phyloP scores from a whole-genome alignment of 2,113 vertebrate genomes.

The Gracilinanus agilis region DNA sequence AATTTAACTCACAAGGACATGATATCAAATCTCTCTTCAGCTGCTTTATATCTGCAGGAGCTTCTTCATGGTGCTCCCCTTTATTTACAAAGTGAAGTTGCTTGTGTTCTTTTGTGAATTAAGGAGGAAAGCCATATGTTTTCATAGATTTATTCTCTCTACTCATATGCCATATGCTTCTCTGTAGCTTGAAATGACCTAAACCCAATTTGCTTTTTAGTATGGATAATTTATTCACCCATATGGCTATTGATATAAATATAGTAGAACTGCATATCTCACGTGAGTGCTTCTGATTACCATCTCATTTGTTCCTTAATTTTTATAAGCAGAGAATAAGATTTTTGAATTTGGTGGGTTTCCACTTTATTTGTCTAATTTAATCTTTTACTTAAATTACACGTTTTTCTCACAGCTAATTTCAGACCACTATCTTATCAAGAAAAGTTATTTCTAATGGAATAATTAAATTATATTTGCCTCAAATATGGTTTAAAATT shows the following conservation, averaged over 20 bases:
- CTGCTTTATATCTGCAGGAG: conserved; percentile 35
- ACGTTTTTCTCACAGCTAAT: conserved; percentile 33
- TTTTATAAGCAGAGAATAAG: conserved; percentile 25
- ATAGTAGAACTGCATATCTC: background rate
- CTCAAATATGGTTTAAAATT: conserved; percentile 46
- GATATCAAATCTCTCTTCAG: conserved; percentile 25
- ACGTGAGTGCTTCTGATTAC: background rate
- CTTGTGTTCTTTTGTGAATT: conserved; percentile 21
- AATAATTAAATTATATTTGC: conserved; percentile 46
- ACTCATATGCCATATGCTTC: conserved; percentile 4
- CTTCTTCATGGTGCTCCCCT: conserved; percentile 9
- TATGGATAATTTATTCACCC: background rate
- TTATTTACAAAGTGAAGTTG: conserved; percentile 17
- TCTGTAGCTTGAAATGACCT: conserved; percentile 22
- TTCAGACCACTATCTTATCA: conserved; percentile 39
- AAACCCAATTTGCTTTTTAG: conserved; percentile 43
- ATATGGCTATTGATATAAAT: conserved; percentile 1
- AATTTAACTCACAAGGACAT: conserved; percentile 3
- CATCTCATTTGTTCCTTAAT: background rate
- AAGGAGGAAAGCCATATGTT: conserved; percentile 17
- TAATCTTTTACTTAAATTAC: conserved; percentile 14
- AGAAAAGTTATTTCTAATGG: conserved; percentile 52
- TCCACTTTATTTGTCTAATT: conserved; percentile 32
- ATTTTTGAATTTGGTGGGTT: conserved; percentile 9
- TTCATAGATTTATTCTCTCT: background rate